Evolutionary conservation across 2,113 vertebrate genomes (phyloP).

Genomic region (Tretioscincus oriximinensis): DNA sequence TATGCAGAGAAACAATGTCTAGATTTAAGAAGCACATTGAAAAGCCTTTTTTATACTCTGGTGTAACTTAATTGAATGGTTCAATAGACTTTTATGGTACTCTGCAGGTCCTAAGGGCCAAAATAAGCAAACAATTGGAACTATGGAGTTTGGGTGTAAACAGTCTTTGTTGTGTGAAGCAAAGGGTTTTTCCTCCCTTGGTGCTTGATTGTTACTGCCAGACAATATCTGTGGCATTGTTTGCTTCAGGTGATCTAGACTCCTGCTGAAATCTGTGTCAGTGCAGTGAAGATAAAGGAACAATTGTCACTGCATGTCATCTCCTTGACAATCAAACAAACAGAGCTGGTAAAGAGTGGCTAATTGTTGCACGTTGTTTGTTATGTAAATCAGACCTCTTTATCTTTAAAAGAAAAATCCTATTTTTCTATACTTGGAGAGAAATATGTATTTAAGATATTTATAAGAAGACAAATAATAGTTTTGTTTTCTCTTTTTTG

Average conservation of each 20-base stretch:
- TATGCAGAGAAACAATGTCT: conserved; percentile 56
- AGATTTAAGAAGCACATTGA: conserved; percentile 69
- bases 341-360: conserved; percentile 75
- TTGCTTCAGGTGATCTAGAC: conserved; percentile 64
- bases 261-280: conserved; percentile 77
- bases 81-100: conserved; percentile 68
- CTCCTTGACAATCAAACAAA: conserved; percentile 81
- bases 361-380: conserved; percentile 78
- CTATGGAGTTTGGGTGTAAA: conserved; percentile 61
- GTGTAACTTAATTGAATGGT: conserved; percentile 65
- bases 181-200: conserved; percentile 64
- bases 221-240: conserved; percentile 69
- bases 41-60: conserved; percentile 62
- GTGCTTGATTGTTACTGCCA: conserved; percentile 68
- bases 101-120: conserved; percentile 70
- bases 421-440: conserved; percentile 86
- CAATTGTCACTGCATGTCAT: conserved; percentile 81
- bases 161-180: conserved; percentile 70
- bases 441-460: conserved; percentile 80
- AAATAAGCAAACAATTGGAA: conserved; percentile 71
- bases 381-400: conserved; percentile 81
- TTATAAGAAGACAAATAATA: conserved; percentile 77
- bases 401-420: conserved; percentile 73
- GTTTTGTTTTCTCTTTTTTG: conserved; percentile 72
- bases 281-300: conserved; percentile 68